phyloP scores from a whole-genome alignment of 2,113 vertebrate genomes.

The Cariama cristata region DNA sequence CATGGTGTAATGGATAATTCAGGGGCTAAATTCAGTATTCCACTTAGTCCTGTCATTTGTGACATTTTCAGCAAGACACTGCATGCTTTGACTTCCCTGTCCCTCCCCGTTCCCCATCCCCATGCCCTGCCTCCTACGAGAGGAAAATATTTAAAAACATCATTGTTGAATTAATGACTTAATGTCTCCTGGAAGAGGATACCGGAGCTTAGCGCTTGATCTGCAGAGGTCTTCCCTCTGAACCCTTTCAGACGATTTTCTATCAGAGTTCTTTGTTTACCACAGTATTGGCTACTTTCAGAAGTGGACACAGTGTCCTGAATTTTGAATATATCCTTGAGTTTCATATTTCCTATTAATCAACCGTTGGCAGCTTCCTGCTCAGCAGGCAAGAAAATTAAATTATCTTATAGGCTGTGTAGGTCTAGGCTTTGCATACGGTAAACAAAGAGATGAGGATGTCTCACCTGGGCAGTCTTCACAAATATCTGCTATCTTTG shows the following conservation, averaged over 20 bases:
- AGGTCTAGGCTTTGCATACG: background rate
- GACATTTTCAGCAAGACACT: background rate
- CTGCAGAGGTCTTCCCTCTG: background rate
- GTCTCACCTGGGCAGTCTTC: background rate
- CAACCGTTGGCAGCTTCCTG: background rate
- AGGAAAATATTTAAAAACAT: background rate
- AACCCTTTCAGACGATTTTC: background rate
- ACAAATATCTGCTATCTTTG: background rate
- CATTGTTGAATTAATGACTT: background rate
- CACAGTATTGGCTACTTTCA: background rate
- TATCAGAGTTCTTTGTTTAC: background rate
- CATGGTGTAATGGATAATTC: background rate
- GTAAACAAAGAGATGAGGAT: background rate
- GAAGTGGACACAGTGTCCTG: background rate
- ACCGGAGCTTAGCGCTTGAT: background rate
- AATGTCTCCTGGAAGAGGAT: background rate
- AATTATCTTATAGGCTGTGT: background rate
- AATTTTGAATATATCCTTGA: background rate
- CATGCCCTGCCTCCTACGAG: too few species aligned
- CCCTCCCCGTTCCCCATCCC: background rate
- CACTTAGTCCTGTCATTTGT: background rate
- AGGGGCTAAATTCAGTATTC: background rate
- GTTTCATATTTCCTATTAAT: background rate
- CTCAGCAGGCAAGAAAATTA: background rate
- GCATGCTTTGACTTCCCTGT: background rate